These are phyloP conservation scores for Noctua janthe DNA, from an alignment of 2,888 invertebrate genomes.

Conservation along the genomic window DNA sequence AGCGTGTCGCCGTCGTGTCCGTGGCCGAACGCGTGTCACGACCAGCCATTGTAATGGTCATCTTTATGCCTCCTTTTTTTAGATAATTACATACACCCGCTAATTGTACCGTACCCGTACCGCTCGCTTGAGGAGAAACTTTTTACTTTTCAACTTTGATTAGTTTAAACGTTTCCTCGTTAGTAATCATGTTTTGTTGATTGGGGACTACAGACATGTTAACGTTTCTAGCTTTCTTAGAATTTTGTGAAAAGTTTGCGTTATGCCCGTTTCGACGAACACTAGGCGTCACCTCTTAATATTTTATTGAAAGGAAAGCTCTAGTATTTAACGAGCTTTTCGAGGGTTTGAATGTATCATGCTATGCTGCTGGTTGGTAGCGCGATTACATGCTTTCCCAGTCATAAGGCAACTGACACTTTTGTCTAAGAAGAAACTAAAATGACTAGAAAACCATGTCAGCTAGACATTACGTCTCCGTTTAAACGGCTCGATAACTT, in stretches of 20 bases:
- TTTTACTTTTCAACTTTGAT: slow-evolving; percentile 56
- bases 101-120: slow-evolving; percentile 64
- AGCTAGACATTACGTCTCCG: background rate
- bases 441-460: background rate
- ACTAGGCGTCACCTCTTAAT: background rate
- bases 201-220: slow-evolving; percentile 17
- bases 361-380: background rate
- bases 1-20: slow-evolving; percentile 63
- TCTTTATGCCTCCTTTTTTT: slow-evolving; percentile 65
- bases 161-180: slow-evolving; percentile 58
- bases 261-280: background rate
- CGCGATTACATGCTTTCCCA: background rate
- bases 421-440: too few species aligned
- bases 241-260: background rate
- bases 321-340: background rate
- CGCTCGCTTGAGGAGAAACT: slow-evolving; percentile 51
- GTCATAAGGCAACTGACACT: too few species aligned
- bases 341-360: background rate
- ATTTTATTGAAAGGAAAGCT: too few species aligned
- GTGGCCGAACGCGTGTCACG: slow-evolving; percentile 62
- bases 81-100: slow-evolving; percentile 67
- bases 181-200: slow-evolving; percentile 50
- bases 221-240: slow-evolving; percentile 26
- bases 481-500: background rate
- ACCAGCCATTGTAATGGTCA: slow-evolving; percentile 69